Evolutionary conservation across 2,888 invertebrate genomes (phyloP).

Genomic region (Serripes groenlandicus): DNA sequence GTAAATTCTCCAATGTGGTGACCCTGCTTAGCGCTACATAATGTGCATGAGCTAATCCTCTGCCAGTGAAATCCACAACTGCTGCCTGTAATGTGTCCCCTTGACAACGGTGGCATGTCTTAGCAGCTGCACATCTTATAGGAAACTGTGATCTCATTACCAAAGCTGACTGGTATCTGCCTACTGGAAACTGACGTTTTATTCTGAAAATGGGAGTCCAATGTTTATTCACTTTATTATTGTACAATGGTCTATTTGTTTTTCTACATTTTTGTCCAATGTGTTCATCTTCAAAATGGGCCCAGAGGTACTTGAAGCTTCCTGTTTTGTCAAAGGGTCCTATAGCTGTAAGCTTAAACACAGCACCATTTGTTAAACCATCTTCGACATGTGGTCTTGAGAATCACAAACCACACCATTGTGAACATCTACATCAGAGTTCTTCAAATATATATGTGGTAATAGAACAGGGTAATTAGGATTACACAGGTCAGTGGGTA

Average conservation of each 20-base stretch:
- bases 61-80: constrained; percentile 40
- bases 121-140: constrained; percentile 36
- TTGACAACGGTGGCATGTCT: constrained; percentile 48
- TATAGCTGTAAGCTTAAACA: no score
- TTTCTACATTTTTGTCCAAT: no score
- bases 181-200: constrained; percentile 36
- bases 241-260: background rate
- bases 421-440: no score
- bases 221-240: background rate
- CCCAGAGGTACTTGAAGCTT: no score
- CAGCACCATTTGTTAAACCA: no score
- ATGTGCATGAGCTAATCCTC: constrained; percentile 33
- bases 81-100: constrained; percentile 40
- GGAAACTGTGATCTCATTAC: constrained; percentile 47
- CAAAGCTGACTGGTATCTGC: constrained; percentile 29
- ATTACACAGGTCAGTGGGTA: no score
- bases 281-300: no score
- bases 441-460: no score
- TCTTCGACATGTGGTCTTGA: no score
- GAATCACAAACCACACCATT: no score
- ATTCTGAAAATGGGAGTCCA: constrained; percentile 45
- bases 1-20: constrained; percentile 22
- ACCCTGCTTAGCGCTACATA: constrained; percentile 55
- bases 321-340: no score
- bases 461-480: no score